phyloP scores from a whole-genome alignment of 1,140 invertebrate genomes.

The Trinorchestia longiramus region DNA sequence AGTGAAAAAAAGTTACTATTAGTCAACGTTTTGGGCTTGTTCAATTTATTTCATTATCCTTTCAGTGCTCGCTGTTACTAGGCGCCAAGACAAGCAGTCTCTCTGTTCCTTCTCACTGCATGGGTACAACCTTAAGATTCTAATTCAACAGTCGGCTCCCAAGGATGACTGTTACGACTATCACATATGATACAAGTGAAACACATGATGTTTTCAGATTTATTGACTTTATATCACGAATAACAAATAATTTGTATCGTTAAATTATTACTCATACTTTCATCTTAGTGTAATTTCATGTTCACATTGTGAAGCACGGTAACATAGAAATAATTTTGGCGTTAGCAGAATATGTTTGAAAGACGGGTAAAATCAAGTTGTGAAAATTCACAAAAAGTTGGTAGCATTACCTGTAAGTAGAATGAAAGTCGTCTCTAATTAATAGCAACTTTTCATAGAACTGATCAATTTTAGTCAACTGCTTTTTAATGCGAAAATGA shows the following conservation, averaged over 20 bases:
- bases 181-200: background rate
- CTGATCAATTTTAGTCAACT: background rate
- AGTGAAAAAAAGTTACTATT: background rate
- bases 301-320: background rate
- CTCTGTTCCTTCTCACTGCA: background rate
- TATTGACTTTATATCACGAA: background rate
- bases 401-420: background rate
- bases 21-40: background rate
- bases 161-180: background rate
- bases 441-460: background rate
- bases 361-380: background rate
- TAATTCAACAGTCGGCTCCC: background rate
- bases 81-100: background rate
- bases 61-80: background rate
- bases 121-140: background rate
- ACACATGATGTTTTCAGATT: background rate
- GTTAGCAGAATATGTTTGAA: background rate
- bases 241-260: background rate
- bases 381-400: background rate
- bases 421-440: background rate
- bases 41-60: background rate
- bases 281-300: background rate
- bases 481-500: background rate
- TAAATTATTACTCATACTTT: background rate
- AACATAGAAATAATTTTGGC: background rate